Base-by-base conservation (phyloP, 2,888 invertebrate genomes). In the Germaria angustata region DNA sequence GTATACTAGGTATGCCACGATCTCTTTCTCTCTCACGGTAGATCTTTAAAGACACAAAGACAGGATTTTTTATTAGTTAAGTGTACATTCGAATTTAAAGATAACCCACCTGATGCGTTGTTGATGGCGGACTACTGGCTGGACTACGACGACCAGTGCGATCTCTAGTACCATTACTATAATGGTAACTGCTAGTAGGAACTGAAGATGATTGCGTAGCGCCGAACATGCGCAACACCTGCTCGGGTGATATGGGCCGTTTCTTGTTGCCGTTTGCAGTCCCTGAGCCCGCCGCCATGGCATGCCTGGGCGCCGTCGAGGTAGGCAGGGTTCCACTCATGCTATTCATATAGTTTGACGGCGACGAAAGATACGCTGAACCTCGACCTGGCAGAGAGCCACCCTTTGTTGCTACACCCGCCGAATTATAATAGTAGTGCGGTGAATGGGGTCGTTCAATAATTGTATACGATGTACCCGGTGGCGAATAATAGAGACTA, bases 381-480 rank as follows among this genome's bases (percentile, higher is more conserved):
- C 94, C 93, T 41, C 91, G 91, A 22, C 90, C 91, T 4, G 91
- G 91, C 84, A 91, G 81, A 51, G 91, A 91, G 32, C 91, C 91
- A 66, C 91, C 90, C 78, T 91, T 91, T 2, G 90, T 88, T 13
- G 90, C 90, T 76, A 88, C 90, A 32, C 91, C 91, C 39, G 91
- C 91, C 82, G 91, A 89, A 88, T 91, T 91, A 85, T 89, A 93
- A 77, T 92, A 92, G 85, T 93, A 93, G 89, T 94, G 93, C 86
- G 95, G 93, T 69, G 93, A 93, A 91, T 95, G 95, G 87, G 94
- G 94, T 84, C 96, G 93, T 92, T 96, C 96, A 88, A 96, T 95
- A 91, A 96, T 96, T 88, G 96, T 96, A 92, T 96, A 96, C 78
- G 96, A 96, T 85, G 96, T 96, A 84, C 96, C 96, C 32, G 96